Conservation (phyloP, 2,888 invertebrate genomes). For the Oscheius onirici region DNA sequence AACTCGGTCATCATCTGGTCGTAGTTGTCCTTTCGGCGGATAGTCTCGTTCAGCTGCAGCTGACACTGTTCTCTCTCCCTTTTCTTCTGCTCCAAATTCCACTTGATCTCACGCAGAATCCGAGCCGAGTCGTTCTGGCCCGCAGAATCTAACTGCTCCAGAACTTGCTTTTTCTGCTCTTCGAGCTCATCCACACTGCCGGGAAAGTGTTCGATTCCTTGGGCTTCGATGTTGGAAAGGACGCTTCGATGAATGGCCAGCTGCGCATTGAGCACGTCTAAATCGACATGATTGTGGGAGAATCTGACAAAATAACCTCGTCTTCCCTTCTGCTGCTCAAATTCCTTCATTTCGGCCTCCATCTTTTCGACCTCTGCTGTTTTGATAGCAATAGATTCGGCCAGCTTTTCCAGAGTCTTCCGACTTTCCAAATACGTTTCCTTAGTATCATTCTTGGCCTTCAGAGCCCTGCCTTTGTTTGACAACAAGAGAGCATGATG, state of each 20-base stretch:
- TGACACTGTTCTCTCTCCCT: constrained; percentile 9
- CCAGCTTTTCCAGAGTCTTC: constrained; percentile 10
- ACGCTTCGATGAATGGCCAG: too few species aligned
- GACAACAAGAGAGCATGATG: constrained; percentile 9
- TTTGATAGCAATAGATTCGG: not conserved
- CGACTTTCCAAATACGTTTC: constrained; percentile 9
- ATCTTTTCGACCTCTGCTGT: not conserved
- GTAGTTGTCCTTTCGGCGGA: not conserved
- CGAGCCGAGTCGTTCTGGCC: not conserved
- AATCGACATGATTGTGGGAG: not conserved
- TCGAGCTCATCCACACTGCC: too few species aligned
- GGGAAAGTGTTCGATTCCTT: too few species aligned
- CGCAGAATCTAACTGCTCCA: not conserved
- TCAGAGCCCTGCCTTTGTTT: constrained; percentile 22
- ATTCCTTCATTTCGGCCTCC: not conserved
- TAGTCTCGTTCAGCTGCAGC: not conserved
- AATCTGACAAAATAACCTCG: not conserved
- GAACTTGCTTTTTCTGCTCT: not conserved
- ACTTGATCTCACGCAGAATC: not conserved
- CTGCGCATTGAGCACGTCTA: too few species aligned
- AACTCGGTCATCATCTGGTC: too few species aligned
- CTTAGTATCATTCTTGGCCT: constrained; percentile 14
- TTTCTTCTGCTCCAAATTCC: not conserved
- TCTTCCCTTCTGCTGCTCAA: not conserved
- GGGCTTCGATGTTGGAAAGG: too few species aligned